Evolutionary conservation across 2,113 vertebrate species (phyloP).

Genomic region (Polypterus senegalus): DNA sequence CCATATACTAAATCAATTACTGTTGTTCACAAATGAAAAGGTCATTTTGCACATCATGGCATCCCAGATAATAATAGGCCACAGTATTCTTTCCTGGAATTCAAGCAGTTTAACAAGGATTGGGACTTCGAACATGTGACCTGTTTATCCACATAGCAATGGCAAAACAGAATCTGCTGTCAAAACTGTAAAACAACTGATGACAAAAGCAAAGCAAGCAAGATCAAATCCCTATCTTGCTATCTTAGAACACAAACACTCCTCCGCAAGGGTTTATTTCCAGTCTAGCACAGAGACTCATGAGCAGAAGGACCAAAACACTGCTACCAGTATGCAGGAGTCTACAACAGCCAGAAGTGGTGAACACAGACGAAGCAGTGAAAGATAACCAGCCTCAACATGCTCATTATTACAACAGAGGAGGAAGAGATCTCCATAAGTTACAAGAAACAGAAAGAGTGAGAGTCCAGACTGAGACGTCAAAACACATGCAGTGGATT

Average conservation of each 20-base stretch:
- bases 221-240: slow-evolving; percentile 7
- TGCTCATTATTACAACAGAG: background rate
- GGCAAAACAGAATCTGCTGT: slow-evolving; percentile 14
- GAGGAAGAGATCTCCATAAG: background rate
- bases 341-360: slow-evolving; percentile 5
- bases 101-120: slow-evolving; percentile 7
- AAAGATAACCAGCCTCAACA: background rate
- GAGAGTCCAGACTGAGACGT: background rate
- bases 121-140: slow-evolving; percentile 12
- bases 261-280: slow-evolving; percentile 5
- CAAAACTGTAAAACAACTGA: slow-evolving; percentile 11
- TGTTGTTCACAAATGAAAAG: slow-evolving; percentile 7
- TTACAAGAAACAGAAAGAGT: background rate
- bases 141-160: slow-evolving; percentile 14
- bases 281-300: slow-evolving; percentile 10
- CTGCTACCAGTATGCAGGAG: slow-evolving; percentile 7
- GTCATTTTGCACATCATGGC: slow-evolving; percentile 8
- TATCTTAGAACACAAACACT: slow-evolving; percentile 7
- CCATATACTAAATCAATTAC: slow-evolving; percentile 1
- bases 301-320: slow-evolving; percentile 9
- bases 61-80: slow-evolving; percentile 13
- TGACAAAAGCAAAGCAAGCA: slow-evolving; percentile 10
- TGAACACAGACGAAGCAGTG: background rate
- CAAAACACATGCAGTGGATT: background rate
- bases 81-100: slow-evolving; percentile 7